Evolutionary conservation across 2,113 vertebrate species (phyloP).

Genomic region (Rana temporaria): DNA sequence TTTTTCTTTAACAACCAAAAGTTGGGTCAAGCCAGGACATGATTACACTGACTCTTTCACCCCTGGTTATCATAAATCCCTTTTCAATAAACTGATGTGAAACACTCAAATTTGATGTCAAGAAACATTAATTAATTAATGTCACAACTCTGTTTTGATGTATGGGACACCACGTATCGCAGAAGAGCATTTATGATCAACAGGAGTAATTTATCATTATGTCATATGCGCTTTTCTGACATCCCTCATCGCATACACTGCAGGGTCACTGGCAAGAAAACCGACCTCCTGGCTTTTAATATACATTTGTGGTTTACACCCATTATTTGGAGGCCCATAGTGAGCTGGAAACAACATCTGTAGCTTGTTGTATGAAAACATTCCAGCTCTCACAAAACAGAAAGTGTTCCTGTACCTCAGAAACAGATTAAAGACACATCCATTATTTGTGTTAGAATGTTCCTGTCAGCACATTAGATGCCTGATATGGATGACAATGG

Average conservation of each 20-base stretch:
- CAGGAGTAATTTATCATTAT: slow-evolving; percentile 9
- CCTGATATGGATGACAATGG: slow-evolving; percentile 63
- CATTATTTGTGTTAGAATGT: slow-evolving; percentile 68
- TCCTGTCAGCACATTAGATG: slow-evolving; percentile 70
- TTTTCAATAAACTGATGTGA: too few relatives aligned
- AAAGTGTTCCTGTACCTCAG: slow-evolving; percentile 61
- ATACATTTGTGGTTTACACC: slow-evolving; percentile 34
- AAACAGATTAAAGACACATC: slow-evolving; percentile 69
- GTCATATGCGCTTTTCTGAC: background rate
- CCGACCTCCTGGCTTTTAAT: slow-evolving; percentile 16
- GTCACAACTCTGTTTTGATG: slow-evolving; percentile 2
- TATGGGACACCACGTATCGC: background rate
- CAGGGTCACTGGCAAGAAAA: slow-evolving; percentile 10
- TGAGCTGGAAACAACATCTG: slow-evolving; percentile 16
- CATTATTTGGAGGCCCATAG: slow-evolving; percentile 14
- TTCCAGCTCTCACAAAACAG: slow-evolving; percentile 62
- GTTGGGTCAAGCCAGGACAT: slow-evolving; percentile 37
- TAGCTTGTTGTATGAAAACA: slow-evolving; percentile 63
- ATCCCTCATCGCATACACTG: slow-evolving; percentile 9
- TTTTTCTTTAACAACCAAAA: background rate
- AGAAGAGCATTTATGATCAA: background rate
- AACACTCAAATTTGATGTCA: too few relatives aligned
- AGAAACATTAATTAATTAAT: background rate
- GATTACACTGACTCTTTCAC: slow-evolving; percentile 19
- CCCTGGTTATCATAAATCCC: background rate